Evolutionary conservation across 2,888 invertebrate species (phyloP), one percentile per base, ranked within the genome.

Genomic region (Rhingia campestris): DNA sequence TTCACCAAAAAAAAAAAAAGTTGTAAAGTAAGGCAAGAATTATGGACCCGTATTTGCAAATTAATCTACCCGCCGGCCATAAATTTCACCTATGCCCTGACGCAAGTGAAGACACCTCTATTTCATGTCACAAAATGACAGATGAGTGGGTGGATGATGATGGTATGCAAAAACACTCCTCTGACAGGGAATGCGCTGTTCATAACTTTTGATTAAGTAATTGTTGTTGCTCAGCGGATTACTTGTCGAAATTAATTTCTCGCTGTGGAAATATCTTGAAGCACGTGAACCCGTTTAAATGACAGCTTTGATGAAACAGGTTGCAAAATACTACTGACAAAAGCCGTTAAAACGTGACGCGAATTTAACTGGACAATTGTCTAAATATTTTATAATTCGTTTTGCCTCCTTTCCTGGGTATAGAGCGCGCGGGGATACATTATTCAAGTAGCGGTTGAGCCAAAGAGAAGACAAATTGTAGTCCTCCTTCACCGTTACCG

Each of bases 21-120:
- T 7, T 39, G 32, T 30, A 53, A 85, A 86, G 87, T 79, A 64
- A 75, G 72, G 37, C 54, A 86, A 77, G 81, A 74, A 67, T 79
- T 75, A 77, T 82, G 66, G 59, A 37, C 73, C 30, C 2, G 53
- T 59, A 30, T 79, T 64, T 54, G 88, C 88, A 89, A 90, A 90
- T 89, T 89, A 90, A 90, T 89, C 88, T 89, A 86, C 87, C 85
- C 81, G 67, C 53, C 51, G 63, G 84, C 59, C 86, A 87, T 86
- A 87, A 87, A 87, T 87, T 80, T 70, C 61, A 66, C 70, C 70
- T 66, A 58, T 37, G 37, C 51, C 22, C 69, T 70, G 82, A 84
- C 84, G 70, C 64, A 59, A 70, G 51, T 45, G 43, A 79, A 69
- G 80, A 80, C 70, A 84, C 75, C 84, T 61, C 7, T 70, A 70